Evolutionary conservation across 2,113 vertebrate species (phyloP).

Genomic region (Erythrolamprus reginae): DNA sequence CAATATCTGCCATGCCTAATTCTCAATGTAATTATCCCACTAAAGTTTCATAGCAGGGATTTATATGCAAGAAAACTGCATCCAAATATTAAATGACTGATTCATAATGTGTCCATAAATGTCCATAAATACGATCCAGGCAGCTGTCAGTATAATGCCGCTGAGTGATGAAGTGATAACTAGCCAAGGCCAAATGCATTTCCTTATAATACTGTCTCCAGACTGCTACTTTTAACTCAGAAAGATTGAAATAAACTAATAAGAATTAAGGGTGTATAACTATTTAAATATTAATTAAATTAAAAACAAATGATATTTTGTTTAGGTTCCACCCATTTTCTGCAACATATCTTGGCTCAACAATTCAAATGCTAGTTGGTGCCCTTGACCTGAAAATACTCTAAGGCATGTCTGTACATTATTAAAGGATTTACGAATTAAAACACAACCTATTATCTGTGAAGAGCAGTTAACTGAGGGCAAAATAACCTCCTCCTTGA

Average conservation of each 20-base stretch:
- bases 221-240: background rate
- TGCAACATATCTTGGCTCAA: background rate
- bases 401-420: background rate
- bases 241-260: background rate
- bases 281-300: background rate
- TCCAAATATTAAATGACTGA: conserved; percentile 19
- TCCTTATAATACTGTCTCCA: background rate
- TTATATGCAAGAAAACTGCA: conserved; percentile 3
- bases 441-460: background rate
- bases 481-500: background rate
- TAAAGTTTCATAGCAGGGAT: conserved; percentile 19
- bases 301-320: background rate
- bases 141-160: background rate
- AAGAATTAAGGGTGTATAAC: background rate
- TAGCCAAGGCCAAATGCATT: background rate
- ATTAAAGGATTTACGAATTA: background rate
- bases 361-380: background rate
- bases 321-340: background rate
- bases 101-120: no score
- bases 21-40: conserved; percentile 32
- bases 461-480: background rate
- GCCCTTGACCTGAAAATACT: background rate
- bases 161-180: background rate
- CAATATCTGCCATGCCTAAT: conserved; percentile 20
- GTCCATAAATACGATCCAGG: background rate